Evolutionary conservation across 1,140 invertebrate species (phyloP).

Genomic region (Micrasema minimum): DNA sequence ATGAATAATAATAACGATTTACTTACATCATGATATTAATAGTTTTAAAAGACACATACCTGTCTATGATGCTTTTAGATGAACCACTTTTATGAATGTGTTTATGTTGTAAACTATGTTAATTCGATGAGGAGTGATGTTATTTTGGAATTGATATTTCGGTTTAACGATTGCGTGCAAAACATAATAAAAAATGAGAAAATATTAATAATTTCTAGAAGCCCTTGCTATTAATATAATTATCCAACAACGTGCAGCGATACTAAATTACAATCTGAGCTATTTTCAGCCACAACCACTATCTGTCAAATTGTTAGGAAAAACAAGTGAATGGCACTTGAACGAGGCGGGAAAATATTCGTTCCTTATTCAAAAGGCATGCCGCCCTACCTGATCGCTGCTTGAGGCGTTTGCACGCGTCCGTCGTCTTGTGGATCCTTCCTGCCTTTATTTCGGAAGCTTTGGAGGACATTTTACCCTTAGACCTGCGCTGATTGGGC

Average conservation of each 20-base stretch:
- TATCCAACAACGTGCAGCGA: constrained; percentile 20
- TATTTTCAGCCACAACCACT: constrained; percentile 24
- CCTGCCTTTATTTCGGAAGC: constrained; percentile 49
- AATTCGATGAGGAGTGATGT: too few relatives aligned
- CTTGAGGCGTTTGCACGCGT: constrained; percentile 46
- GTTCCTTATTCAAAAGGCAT: constrained; percentile 39
- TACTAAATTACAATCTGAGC: background rate
- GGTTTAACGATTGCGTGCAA: too few relatives aligned
- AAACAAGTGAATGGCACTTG: constrained; percentile 19
- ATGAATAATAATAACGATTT: too few relatives aligned
- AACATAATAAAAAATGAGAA: too few relatives aligned
- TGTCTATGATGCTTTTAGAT: too few relatives aligned
- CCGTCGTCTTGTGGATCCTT: constrained; percentile 42
- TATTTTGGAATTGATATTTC: too few relatives aligned
- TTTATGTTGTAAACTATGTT: too few relatives aligned
- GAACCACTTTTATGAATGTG: too few relatives aligned
- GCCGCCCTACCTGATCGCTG: constrained; percentile 51
- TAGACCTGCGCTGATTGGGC: constrained; percentile 45
- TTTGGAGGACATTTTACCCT: constrained; percentile 49
- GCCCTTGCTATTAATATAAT: constrained; percentile 3
- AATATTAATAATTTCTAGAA: constrained; percentile 10
- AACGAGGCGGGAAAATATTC: constrained; percentile 20
- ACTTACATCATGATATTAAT: too few relatives aligned
- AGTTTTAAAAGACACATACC: too few relatives aligned
- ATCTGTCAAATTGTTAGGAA: constrained; percentile 20